phyloP scores from a whole-genome alignment of 1,140 invertebrate species.

The Anoplolepis gracilipes region DNA sequence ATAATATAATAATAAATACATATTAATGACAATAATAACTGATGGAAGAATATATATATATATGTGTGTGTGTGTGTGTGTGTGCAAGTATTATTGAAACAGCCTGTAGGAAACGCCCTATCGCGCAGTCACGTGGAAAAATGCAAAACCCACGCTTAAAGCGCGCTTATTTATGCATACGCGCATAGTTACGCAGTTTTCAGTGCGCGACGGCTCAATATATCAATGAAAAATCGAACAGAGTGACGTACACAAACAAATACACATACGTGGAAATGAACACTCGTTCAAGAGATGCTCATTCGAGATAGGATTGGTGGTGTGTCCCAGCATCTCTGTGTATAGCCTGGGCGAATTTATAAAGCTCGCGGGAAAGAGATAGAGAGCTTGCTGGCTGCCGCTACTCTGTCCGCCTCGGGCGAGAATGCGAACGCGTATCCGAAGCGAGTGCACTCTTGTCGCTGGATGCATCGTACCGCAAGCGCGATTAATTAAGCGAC shows the following conservation, averaged over 20 bases:
- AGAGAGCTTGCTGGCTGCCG: conserved; percentile 1
- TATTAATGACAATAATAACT: neutral
- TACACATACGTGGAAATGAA: conserved; percentile 26
- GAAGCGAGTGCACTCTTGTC: conserved; percentile 36
- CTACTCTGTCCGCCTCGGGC: conserved; percentile 64
- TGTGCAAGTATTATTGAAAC: neutral
- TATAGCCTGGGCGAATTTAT: conserved; percentile 61
- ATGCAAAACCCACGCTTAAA: conserved; percentile 10
- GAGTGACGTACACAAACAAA: too few species aligned
- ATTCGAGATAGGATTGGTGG: conserved; percentile 70
- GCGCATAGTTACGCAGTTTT: conserved; percentile 34
- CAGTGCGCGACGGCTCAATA: conserved; percentile 47
- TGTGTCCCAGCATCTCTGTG: conserved; percentile 37
- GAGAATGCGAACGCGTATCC: conserved; percentile 28
- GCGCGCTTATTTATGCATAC: conserved; percentile 20
- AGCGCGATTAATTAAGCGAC: conserved; percentile 74
- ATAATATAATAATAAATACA: conserved; percentile 11
- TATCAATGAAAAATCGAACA: conserved; percentile 26
- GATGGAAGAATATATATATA: neutral
- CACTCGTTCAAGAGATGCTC: conserved; percentile 59
- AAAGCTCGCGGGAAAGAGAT: conserved; percentile 39
- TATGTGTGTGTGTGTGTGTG: too few species aligned
- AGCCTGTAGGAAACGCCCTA: neutral
- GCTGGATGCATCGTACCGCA: conserved; percentile 45
- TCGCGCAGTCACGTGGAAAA: neutral